These are phyloP conservation scores for Artibeus lituratus DNA, from an alignment of 2,797 vertebrate genomes.

Conservation along the genomic window DNA sequence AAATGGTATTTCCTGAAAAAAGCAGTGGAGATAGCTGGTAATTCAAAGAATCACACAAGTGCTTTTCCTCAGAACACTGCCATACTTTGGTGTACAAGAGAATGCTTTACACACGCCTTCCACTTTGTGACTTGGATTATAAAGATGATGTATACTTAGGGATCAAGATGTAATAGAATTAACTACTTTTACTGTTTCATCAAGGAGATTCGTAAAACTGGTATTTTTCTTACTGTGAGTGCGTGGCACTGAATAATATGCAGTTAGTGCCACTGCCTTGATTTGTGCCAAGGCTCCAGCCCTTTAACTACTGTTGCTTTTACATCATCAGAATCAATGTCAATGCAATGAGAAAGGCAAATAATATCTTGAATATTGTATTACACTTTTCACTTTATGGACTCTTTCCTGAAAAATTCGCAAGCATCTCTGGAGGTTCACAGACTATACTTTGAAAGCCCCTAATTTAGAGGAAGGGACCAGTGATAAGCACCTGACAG, in stretches of 20 bases:
- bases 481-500: not conserved
- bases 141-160: not conserved
- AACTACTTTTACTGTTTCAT: not conserved
- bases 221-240: not conserved
- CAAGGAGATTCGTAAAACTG: not conserved
- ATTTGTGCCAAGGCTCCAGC: not conserved
- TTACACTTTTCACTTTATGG: constrained; percentile 12
- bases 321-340: not conserved
- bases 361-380: not conserved
- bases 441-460: not conserved
- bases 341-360: not conserved
- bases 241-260: not conserved
- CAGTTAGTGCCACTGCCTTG: not conserved
- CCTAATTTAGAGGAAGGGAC: not conserved
- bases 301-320: not conserved
- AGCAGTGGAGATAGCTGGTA: not conserved
- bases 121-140: constrained; percentile 20
- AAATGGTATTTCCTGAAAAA: not conserved
- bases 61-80: not conserved
- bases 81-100: not conserved
- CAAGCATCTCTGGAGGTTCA: not conserved
- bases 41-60: not conserved
- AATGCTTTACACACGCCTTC: not conserved
- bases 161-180: not conserved
- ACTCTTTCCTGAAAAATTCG: not conserved